Evolutionary conservation across 2,113 vertebrate species (phyloP).

Genomic region (Rhinolophus sinicus): DNA sequence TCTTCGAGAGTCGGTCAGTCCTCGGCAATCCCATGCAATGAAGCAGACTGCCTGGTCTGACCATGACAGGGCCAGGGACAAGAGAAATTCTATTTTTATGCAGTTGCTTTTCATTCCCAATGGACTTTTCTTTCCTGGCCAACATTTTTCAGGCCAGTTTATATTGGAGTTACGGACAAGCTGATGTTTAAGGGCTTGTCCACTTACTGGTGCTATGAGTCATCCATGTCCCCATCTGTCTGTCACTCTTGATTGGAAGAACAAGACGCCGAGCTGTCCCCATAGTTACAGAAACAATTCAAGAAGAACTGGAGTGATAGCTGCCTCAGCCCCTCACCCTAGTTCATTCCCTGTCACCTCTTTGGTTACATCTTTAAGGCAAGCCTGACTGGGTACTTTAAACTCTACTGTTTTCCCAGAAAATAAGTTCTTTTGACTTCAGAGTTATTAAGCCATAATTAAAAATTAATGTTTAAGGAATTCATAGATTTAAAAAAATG

Average conservation of each 20-base stretch:
- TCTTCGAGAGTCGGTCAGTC: neutral
- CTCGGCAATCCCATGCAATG: neutral
- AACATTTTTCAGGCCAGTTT: neutral
- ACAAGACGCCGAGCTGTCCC: neutral
- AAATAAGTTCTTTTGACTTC: slow-evolving; percentile 21
- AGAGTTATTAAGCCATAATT: slow-evolving; percentile 32
- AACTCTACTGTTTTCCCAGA: neutral
- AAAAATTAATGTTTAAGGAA: neutral
- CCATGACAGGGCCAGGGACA: neutral
- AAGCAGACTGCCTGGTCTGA: neutral
- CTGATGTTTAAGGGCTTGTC: neutral
- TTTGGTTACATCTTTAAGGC: neutral
- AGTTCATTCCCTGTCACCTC: neutral
- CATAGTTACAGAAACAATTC: neutral
- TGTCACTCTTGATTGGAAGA: neutral
- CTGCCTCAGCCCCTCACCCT: neutral
- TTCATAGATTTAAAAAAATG: neutral
- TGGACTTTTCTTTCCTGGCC: neutral
- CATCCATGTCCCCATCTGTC: neutral
- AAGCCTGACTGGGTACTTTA: neutral
- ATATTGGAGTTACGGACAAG: neutral
- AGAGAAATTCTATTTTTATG: neutral
- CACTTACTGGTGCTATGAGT: neutral
- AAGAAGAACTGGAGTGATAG: neutral
- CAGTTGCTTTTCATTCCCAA: neutral